Percentiles rank a stretch among this genome's conserved stretches.
These are phyloP conservation scores for Lycaon pictus DNA, from an alignment of 2,113 vertebrate species.

Conservation along the genomic window DNA sequence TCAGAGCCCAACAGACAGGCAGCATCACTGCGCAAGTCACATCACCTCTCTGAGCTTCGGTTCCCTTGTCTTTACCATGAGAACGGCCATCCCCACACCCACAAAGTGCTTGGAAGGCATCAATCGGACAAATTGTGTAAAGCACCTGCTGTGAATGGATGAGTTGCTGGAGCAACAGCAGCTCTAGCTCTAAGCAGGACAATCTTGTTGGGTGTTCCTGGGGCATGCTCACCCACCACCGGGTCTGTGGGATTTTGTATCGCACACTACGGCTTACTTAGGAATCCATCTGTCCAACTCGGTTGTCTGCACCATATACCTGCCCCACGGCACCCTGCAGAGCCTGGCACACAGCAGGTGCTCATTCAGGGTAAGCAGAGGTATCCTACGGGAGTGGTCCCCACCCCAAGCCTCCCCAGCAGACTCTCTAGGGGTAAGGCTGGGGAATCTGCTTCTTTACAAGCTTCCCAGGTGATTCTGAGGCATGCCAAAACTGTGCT, in stretches of 20 bases:
- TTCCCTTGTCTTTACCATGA: not conserved
- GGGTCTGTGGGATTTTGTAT: not conserved
- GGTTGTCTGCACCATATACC: not conserved
- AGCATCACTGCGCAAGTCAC: not conserved
- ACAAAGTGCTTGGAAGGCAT: not conserved
- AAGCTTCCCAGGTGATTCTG: not conserved
- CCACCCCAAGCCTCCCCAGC: not conserved
- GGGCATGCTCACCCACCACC: rapidly evolving
- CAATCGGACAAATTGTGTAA: not conserved
- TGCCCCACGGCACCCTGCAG: not conserved
- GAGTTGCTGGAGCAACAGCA: not conserved
- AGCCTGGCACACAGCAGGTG: not conserved
- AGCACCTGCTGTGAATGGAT: not conserved
- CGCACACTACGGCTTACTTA: not conserved
- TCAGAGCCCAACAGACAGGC: not conserved
- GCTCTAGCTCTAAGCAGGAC: not conserved
- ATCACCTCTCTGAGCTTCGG: not conserved
- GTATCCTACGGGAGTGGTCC: not conserved
- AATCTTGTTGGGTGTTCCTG: not conserved
- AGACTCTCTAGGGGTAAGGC: not conserved
- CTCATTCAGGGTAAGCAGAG: not conserved
- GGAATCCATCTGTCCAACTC: not conserved
- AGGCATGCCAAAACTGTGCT: not conserved
- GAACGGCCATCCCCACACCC: not conserved
- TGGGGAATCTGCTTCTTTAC: not conserved